Base-by-base conservation (phyloP, 1,140 invertebrate genomes). In the Zaprionus ghesquierei region DNA sequence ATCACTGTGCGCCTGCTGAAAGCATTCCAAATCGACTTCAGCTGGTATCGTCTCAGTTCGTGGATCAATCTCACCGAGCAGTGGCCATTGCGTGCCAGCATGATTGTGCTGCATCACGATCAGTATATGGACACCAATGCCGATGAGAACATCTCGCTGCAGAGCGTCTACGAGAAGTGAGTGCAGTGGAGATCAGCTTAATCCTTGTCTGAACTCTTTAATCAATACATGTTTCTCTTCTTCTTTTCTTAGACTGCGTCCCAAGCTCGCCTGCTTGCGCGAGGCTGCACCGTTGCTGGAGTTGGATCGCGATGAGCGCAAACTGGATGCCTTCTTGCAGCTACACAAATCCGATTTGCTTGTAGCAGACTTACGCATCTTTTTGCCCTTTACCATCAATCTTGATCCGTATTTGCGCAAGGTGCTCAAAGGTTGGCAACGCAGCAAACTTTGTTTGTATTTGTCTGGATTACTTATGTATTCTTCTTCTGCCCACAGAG, bases 11-110 rank as follows among this genome's bases (percentile, higher is more conserved):
- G 98, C 46, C 94, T 99, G 66, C 93, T 99, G 69, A 98, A 99
- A 94, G 97, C 98, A 81, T 99, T 99, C 94, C 98, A 99, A 93
- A 98, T 99, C 72, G 98, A 99, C 91, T 99, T 99, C 92, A 99
- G 98, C 92, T 99, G 98, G 98, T 98, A 99, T 92, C 96, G 98
- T 77, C 93, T 99, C 72, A 97, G 98, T 55, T 97, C 97, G 56
- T 99, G 98, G 98, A 97, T 99, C 51, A 99, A 99, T 92, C 96
- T 99, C 31, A 99, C 98, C 0, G 99, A 99, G 92, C 98, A 99
- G 92, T 99, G 98, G 98, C 98, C 98, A 0, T 98, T 98, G 92
- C 94, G 98, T 62, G 97, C 98, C 10, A 99, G 98, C 13, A 99
- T 98, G 98, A 96, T 99, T 73, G 98, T 99, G 62, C 94, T 98